These are phyloP conservation scores for Ceratitis capitata DNA, from an alignment of 1,140 invertebrate genomes.

Conservation along the genomic window DNA sequence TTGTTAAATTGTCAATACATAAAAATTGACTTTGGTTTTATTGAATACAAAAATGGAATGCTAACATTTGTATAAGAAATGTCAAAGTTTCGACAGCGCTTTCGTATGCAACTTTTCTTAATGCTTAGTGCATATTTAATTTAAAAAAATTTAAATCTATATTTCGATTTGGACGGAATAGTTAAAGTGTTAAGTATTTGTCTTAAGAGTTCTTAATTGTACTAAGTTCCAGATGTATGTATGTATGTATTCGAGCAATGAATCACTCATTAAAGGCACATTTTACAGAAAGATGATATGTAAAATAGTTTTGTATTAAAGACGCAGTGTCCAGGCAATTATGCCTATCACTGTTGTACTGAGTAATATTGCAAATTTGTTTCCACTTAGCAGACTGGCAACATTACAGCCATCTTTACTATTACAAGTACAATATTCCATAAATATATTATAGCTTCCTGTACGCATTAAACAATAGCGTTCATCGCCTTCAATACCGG, in stretches of 20 bases:
- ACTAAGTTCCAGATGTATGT: not conserved
- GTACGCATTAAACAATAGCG: conserved; percentile 90
- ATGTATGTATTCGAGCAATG: conserved; percentile 13
- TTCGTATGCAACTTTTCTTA: too few species aligned
- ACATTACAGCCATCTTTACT: conserved; percentile 91
- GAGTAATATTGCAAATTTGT: conserved; percentile 37
- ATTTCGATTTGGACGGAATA: not conserved
- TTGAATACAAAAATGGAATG: not conserved
- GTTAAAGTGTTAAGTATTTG: not conserved
- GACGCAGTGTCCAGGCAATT: conserved; percentile 39
- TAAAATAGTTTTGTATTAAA: not conserved
- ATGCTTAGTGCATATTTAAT: not conserved
- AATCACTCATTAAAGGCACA: not conserved
- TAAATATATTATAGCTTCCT: conserved; percentile 92
- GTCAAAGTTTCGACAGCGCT: not conserved
- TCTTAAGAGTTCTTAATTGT: not conserved
- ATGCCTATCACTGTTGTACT: conserved; percentile 12
- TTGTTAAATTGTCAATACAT: not conserved
- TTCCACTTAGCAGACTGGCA: conserved; percentile 56
- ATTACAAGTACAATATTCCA: conserved; percentile 93
- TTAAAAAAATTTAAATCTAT: not conserved
- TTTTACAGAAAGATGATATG: not conserved
- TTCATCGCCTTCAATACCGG: conserved; percentile 89
- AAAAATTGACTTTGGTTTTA: conserved; percentile 22
- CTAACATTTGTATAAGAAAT: not conserved